These are phyloP conservation scores for Rhinolophus sinicus DNA, from an alignment of 2,113 vertebrate genomes.

Conservation along the genomic window DNA sequence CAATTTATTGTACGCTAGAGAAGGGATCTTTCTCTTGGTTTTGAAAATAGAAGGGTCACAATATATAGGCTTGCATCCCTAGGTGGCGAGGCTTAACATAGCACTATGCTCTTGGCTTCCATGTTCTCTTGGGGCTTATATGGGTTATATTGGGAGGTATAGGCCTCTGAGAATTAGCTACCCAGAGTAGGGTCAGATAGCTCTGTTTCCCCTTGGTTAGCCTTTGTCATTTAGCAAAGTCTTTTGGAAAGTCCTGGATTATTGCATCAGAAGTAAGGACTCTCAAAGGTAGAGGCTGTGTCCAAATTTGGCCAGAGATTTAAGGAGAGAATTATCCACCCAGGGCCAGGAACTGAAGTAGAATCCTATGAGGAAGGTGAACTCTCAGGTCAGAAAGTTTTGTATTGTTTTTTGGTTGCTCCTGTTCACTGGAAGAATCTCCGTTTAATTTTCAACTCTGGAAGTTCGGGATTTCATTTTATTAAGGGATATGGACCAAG, in stretches of 20 bases:
- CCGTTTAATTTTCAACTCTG: background rate
- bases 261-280: background rate
- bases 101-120: background rate
- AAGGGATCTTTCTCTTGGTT: slow-evolving; percentile 9
- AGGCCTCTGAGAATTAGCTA: background rate
- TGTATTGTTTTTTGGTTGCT: background rate
- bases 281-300: background rate
- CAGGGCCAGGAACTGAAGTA: background rate
- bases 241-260: background rate
- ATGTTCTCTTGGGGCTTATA: background rate
- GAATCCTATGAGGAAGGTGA: background rate
- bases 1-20: background rate
- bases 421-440: background rate
- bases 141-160: background rate
- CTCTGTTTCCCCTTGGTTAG: background rate
- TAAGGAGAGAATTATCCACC: background rate
- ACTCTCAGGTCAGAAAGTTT: background rate
- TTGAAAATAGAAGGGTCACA: background rate
- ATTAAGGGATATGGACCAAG: background rate
- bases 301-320: background rate
- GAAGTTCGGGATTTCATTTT: background rate
- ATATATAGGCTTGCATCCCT: background rate
- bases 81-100: background rate
- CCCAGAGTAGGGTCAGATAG: background rate
- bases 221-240: background rate